Conservation (phyloP, 2,888 invertebrate genomes). For the Augochlorella aurata region DNA sequence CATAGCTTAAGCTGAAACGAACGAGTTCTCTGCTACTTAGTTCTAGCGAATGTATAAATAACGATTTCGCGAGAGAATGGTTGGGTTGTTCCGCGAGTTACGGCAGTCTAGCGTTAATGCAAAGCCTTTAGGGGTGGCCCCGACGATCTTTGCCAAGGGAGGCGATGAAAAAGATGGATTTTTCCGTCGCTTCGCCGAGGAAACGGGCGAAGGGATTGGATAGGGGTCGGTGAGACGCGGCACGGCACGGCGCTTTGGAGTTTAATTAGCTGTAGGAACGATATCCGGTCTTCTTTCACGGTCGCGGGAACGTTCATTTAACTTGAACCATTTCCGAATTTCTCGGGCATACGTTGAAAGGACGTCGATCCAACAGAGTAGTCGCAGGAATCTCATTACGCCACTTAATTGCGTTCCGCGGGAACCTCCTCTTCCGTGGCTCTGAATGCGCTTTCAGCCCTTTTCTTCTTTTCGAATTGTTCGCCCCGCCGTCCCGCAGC, state of each 20-base stretch:
- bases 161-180: background rate
- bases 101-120: too few species aligned
- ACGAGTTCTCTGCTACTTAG: too few species aligned
- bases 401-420: conserved; percentile 63
- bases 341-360: conserved; percentile 56
- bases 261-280: conserved; percentile 67
- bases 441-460: conserved; percentile 18
- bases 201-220: background rate
- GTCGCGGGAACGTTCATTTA: conserved; percentile 69
- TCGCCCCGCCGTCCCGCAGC: background rate
- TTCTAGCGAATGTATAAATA: too few species aligned
- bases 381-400: conserved; percentile 66
- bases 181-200: background rate
- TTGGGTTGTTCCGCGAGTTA: too few species aligned
- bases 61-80: too few species aligned
- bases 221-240: background rate
- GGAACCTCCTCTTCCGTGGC: conserved; percentile 36
- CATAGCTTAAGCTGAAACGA: too few species aligned
- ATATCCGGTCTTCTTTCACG: conserved; percentile 61
- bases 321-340: conserved; percentile 70
- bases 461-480: conserved; percentile 15
- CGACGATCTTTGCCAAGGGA: background rate
- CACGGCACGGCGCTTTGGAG: conserved; percentile 36
- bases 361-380: conserved; percentile 39
- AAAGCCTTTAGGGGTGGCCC: too few species aligned